phyloP scores from a whole-genome alignment of 2,113 vertebrate genomes.

The Lepus europaeus region DNA sequence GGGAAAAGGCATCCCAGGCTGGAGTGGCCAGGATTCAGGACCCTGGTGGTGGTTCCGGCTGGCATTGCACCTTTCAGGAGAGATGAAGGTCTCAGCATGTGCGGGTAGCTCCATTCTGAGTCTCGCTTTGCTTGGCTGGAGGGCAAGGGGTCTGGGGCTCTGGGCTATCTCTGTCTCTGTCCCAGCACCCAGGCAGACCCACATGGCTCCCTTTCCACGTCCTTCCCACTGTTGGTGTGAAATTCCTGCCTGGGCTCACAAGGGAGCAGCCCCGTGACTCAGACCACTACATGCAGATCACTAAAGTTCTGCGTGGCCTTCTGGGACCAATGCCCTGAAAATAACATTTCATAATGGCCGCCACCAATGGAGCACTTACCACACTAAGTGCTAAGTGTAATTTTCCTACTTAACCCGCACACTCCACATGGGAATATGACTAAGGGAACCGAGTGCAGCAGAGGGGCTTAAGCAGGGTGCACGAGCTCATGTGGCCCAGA shows the following conservation, averaged over 20 bases:
- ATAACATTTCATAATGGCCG: neutral
- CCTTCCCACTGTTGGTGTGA: neutral
- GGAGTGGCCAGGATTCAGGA: neutral
- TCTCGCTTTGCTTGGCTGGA: neutral
- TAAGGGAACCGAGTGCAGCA: neutral
- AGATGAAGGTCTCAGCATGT: neutral
- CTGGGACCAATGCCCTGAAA: neutral
- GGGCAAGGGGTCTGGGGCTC: neutral
- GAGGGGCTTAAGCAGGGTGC: neutral
- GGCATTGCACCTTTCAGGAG: neutral
- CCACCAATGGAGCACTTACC: neutral
- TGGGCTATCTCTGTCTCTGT: neutral
- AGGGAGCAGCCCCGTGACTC: neutral
- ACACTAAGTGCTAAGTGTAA: neutral
- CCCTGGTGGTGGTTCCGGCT: neutral
- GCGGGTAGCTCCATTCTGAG: neutral
- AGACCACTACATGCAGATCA: neutral
- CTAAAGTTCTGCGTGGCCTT: neutral
- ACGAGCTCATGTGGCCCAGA: neutral
- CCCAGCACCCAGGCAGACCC: neutral
- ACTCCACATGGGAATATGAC: neutral
- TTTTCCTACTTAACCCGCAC: neutral
- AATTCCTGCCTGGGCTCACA: neutral
- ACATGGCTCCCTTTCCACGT: neutral
- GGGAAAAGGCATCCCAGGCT: neutral